Percentiles rank a stretch among this genome's conserved stretches.
phyloP scores from a whole-genome alignment of 2,797 vertebrate species.

The Pelobates cultripes region DNA sequence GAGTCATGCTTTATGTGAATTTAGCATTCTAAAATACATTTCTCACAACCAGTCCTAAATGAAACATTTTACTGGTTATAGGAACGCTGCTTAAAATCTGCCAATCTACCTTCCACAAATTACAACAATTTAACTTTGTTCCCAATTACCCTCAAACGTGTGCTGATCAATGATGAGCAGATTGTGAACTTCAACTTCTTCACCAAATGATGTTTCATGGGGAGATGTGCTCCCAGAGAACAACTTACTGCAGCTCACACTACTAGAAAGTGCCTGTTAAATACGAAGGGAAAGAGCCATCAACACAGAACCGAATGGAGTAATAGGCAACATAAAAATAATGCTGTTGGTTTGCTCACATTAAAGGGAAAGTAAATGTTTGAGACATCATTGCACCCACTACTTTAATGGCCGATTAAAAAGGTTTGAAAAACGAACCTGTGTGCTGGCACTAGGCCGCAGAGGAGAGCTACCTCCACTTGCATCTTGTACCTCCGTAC shows the following conservation, averaged over 20 bases:
- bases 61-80: too few species aligned
- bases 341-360: too few species aligned
- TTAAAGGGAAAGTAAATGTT: too few species aligned
- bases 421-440: conserved; percentile 74
- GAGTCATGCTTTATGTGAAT: too few species aligned
- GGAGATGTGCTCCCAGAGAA: conserved; percentile 97
- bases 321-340: background rate
- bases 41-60: too few species aligned
- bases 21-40: too few species aligned
- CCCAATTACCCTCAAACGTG: conserved; percentile 90
- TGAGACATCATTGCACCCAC: too few species aligned
- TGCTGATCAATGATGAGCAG: conserved; percentile 97
- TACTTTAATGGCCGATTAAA: background rate
- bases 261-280: conserved; percentile 91
- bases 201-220: conserved; percentile 95
- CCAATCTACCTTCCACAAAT: too few species aligned
- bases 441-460: conserved; percentile 95
- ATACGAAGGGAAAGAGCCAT: conserved; percentile 9
- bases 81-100: too few species aligned
- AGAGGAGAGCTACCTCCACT: conserved; percentile 90
- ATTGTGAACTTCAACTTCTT: conserved; percentile 98
- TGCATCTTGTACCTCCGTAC: conserved; percentile 94
- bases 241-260: conserved; percentile 96
- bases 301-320: background rate
- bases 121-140: background rate